Evolutionary conservation across 2,888 invertebrate species (phyloP).

Genomic region (Dryobota labecula): DNA sequence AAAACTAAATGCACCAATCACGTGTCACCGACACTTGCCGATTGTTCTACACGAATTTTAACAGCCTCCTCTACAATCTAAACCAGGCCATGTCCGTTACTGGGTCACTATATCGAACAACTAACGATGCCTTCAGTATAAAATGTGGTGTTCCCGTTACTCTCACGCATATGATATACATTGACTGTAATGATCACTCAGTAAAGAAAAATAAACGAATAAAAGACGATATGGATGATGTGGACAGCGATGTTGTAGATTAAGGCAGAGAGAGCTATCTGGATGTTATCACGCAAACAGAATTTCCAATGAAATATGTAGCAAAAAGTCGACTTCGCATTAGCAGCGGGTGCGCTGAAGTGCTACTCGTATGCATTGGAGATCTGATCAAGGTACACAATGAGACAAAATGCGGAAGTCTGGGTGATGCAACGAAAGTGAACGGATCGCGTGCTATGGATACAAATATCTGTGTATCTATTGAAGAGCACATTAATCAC

Average conservation of each 20-base stretch:
- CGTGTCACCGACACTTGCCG: constrained; percentile 57
- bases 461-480: constrained; percentile 60
- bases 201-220: constrained; percentile 45
- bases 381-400: constrained; percentile 72
- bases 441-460: constrained; percentile 74
- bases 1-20: constrained; percentile 49
- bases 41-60: constrained; percentile 65
- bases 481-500: constrained; percentile 54
- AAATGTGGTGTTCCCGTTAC: constrained; percentile 42
- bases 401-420: constrained; percentile 74
- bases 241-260: constrained; percentile 59
- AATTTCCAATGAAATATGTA: constrained; percentile 85
- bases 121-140: constrained; percentile 50
- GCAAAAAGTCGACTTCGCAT: constrained; percentile 70
- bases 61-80: constrained; percentile 62
- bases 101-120: constrained; percentile 74
- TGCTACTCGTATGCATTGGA: constrained; percentile 55
- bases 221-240: constrained; percentile 68
- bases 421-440: constrained; percentile 80
- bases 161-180: constrained; percentile 64
- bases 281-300: constrained; percentile 77
- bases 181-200: constrained; percentile 55
- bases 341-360: constrained; percentile 57
- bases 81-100: constrained; percentile 76
- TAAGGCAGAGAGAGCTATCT: constrained; percentile 77